Evolutionary conservation across 2,888 invertebrate species (phyloP).

Genomic region (Operophtera brumata): DNA sequence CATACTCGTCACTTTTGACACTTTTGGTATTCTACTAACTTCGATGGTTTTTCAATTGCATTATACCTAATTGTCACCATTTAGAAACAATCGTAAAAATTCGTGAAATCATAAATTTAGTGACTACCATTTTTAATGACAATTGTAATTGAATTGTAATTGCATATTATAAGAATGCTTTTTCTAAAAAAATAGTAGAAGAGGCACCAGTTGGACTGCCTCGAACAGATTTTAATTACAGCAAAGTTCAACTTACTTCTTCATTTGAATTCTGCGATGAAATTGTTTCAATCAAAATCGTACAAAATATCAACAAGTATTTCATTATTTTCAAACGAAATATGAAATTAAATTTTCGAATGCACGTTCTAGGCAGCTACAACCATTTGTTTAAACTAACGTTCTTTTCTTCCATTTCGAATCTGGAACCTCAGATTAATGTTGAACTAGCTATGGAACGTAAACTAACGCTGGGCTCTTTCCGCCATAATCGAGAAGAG

Average conservation of each 20-base stretch:
- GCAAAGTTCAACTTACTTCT: not conserved
- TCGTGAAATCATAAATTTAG: too few species aligned
- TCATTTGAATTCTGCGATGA: constrained; percentile 1
- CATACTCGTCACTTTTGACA: too few species aligned
- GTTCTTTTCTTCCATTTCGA: constrained; percentile 8
- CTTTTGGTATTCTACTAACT: too few species aligned
- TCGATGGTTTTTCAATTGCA: too few species aligned
- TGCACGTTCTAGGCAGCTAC: constrained; percentile 1
- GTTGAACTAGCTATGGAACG: not conserved
- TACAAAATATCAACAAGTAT: constrained; percentile 8
- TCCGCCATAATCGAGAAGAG: too few species aligned
- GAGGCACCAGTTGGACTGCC: too few species aligned
- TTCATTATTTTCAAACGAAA: constrained; percentile 8
- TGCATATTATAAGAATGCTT: too few species aligned
- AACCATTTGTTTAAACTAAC: not conserved
- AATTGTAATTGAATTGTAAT: too few species aligned
- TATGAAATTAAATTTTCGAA: constrained; percentile 9
- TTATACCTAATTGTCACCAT: too few species aligned
- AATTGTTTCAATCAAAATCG: constrained; percentile 7
- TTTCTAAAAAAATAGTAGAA: too few species aligned
- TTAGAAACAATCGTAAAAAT: too few species aligned
- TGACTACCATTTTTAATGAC: too few species aligned
- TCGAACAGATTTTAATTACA: not conserved
- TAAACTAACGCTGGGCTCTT: not conserved
- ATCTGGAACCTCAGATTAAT: not conserved